Evolutionary conservation across 2,797 vertebrate genomes (phyloP).

Genomic region (Gallinago stenura): DNA sequence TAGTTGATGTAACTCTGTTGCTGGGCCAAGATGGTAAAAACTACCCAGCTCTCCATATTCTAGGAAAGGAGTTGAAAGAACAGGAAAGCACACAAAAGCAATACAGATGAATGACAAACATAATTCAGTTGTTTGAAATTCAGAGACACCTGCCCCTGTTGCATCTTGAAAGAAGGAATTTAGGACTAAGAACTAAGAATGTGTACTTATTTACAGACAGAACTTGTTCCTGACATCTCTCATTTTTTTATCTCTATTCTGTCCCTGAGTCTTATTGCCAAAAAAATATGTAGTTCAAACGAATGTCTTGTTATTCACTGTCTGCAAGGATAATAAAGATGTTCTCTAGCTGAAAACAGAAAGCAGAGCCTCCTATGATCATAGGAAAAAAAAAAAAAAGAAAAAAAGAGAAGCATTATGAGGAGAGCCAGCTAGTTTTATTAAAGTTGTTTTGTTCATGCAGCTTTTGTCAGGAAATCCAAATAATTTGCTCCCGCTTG

Average conservation of each 20-base stretch:
- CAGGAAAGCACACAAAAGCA: background rate
- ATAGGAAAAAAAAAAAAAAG: background rate
- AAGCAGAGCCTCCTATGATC: background rate
- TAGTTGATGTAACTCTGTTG: background rate
- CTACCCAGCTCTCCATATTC: background rate
- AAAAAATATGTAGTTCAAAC: background rate
- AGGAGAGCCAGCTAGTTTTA: constrained; percentile 6
- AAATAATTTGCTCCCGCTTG: constrained; percentile 20
- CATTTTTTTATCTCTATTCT: background rate
- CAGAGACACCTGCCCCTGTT: background rate
- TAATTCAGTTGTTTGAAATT: background rate
- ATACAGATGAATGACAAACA: background rate
- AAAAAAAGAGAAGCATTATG: background rate
- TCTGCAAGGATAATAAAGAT: constrained; percentile 13
- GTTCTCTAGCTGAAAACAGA: background rate
- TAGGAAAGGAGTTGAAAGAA: background rate
- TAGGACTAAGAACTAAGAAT: background rate
- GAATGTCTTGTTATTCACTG: background rate
- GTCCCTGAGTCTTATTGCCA: background rate
- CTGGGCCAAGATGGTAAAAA: background rate
- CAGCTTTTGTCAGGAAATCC: constrained; percentile 18
- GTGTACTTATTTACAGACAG: background rate
- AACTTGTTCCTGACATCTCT: background rate
- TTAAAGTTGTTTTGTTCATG: background rate
- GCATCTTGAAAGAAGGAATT: background rate